phyloP scores from a whole-genome alignment of 2,113 vertebrate species.

The Archocentrus centrarchus region DNA sequence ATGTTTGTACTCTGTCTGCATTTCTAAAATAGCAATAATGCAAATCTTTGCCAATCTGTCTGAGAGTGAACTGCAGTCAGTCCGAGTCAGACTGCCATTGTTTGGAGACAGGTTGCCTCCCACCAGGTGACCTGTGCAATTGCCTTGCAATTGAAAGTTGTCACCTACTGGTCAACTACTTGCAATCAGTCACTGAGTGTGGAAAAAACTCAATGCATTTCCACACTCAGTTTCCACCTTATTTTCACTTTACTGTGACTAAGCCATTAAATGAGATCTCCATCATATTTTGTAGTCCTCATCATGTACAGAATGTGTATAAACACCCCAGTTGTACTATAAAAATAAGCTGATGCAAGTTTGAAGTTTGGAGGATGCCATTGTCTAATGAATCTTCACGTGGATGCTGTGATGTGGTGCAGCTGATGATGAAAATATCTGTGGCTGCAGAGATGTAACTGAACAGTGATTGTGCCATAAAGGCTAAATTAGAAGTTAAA shows the following conservation, averaged over 20 bases:
- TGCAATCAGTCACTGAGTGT: too few relatives aligned
- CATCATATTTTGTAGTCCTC: not conserved
- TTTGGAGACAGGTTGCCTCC: too few relatives aligned
- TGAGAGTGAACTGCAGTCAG: too few relatives aligned
- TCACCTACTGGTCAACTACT: too few relatives aligned
- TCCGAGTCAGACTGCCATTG: too few relatives aligned
- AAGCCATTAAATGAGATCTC: not conserved
- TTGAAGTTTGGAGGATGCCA: not conserved
- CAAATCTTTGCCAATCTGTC: too few relatives aligned
- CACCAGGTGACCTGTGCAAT: not conserved
- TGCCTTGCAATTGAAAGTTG: too few relatives aligned
- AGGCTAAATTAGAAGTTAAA: not conserved
- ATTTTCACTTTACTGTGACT: not conserved
- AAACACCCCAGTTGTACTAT: not conserved
- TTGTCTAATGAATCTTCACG: not conserved
- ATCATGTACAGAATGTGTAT: not conserved
- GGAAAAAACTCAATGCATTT: too few relatives aligned
- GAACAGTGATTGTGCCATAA: not conserved
- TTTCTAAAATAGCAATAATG: too few relatives aligned
- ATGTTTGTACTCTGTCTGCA: too few relatives aligned
- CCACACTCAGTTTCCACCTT: too few relatives aligned
- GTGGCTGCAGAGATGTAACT: not conserved
- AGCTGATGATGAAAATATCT: not conserved
- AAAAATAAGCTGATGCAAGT: not conserved
- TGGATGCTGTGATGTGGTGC: not conserved